Conservation (phyloP, 2,888 invertebrate genomes). For the Diloba caeruleocephala region DNA sequence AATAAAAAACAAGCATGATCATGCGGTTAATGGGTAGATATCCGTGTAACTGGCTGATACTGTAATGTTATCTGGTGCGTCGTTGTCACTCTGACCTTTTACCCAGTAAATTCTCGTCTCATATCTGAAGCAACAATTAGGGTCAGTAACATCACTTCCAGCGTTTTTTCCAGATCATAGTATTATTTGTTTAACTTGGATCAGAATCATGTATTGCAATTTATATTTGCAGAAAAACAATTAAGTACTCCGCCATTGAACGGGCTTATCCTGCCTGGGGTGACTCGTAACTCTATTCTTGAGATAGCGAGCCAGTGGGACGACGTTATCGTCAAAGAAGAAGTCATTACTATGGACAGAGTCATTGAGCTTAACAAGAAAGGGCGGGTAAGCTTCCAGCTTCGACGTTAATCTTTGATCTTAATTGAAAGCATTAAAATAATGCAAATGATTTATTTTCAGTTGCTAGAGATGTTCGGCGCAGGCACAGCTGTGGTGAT, state of each 20-base stretch:
- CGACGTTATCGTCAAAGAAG: slow-evolving; percentile 95
- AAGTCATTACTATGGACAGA: slow-evolving; percentile 95
- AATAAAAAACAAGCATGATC: slow-evolving; percentile 37
- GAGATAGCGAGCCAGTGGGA: slow-evolving; percentile 95
- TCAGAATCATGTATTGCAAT: slow-evolving; percentile 19
- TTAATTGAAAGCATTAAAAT: background rate
- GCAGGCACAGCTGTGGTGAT: slow-evolving; percentile 99
- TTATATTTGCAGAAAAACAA: slow-evolving; percentile 92
- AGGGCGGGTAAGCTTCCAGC: slow-evolving; percentile 92
- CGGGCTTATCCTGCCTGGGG: slow-evolving; percentile 98
- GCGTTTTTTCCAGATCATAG: slow-evolving; percentile 42
- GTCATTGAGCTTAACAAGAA: slow-evolving; percentile 92
- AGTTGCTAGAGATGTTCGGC: slow-evolving; percentile 99
- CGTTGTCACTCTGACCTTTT: slow-evolving; percentile 74
- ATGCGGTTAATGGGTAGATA: slow-evolving; percentile 64
- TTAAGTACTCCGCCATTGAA: slow-evolving; percentile 97
- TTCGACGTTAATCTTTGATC: background rate
- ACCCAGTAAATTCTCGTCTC: slow-evolving; percentile 81
- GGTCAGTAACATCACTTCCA: slow-evolving; percentile 76
- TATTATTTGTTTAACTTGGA: slow-evolving; percentile 16
- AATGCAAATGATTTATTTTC: slow-evolving; percentile 61
- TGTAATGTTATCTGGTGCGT: slow-evolving; percentile 70
- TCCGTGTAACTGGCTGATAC: slow-evolving; percentile 69
- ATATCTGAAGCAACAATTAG: slow-evolving; percentile 80
- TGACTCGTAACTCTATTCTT: slow-evolving; percentile 96